These are phyloP conservation scores for Ypsolopha sequella DNA, from an alignment of 2,888 invertebrate species.

Conservation along the genomic window DNA sequence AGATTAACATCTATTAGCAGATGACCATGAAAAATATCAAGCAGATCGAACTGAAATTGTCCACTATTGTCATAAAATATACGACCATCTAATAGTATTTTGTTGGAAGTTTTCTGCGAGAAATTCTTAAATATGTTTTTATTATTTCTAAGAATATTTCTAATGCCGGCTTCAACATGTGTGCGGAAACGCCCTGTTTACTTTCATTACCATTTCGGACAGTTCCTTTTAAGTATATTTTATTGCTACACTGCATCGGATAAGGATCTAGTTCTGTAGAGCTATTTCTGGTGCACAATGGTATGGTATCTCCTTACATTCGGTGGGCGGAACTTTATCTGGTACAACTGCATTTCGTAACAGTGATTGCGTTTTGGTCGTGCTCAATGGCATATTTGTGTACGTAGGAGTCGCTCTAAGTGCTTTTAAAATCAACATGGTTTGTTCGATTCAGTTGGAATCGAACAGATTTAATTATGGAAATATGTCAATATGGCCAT, in stretches of 20 bases:
- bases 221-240: conserved; percentile 47
- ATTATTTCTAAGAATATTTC: neutral
- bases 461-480: conserved; percentile 43
- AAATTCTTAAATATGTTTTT: too few species aligned
- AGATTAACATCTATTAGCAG: neutral
- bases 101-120: too few species aligned
- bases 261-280: conserved; percentile 49
- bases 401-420: neutral
- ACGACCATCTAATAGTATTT: neutral
- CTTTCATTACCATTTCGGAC: conserved; percentile 48
- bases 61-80: neutral
- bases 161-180: conserved; percentile 22
- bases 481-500: conserved; percentile 35
- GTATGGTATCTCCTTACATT: conserved; percentile 29
- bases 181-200: conserved; percentile 55
- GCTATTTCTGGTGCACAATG: conserved; percentile 43
- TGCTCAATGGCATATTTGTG: conserved; percentile 17
- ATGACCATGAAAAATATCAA: neutral
- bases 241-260: conserved; percentile 34
- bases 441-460: conserved; percentile 5
- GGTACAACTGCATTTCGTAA: conserved; percentile 23
- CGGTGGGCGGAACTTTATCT: conserved; percentile 23
- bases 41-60: conserved; percentile 7
- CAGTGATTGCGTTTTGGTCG: conserved; percentile 18
- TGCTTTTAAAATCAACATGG: neutral